Percentiles rank a stretch among this genome's conserved stretches.
Evolutionary conservation across 64 coral and sea anemone species (phyloP).

Genomic region (Cladopsammia gracilis): DNA sequence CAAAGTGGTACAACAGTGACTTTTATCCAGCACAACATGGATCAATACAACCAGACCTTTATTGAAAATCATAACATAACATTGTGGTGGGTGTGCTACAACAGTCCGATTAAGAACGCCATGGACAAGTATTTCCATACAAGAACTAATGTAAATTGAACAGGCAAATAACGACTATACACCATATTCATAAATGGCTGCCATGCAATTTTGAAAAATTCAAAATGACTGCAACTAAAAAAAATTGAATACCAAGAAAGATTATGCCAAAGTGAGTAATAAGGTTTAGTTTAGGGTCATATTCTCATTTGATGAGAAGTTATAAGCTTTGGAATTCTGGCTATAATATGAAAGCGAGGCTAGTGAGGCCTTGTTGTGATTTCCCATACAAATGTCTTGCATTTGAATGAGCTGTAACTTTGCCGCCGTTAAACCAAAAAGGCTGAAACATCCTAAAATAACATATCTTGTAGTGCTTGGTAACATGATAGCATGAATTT

Average conservation of each 20-base stretch:
- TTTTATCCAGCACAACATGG: no score
- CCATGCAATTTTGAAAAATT: not conserved
- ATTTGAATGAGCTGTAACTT: conserved; percentile 3
- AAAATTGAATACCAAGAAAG: not conserved
- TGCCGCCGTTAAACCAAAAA: not conserved
- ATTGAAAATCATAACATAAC: conserved; percentile 17
- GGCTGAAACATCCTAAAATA: not conserved
- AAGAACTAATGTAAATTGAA: no score
- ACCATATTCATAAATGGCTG: not conserved
- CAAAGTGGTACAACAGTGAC: no score
- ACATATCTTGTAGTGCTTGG: not conserved
- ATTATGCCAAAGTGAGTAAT: not conserved
- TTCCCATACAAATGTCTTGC: not conserved
- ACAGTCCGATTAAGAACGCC: not conserved
- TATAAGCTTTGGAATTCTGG: not conserved
- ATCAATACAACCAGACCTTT: not conserved
- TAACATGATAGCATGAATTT: not conserved
- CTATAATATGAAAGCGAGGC: not conserved
- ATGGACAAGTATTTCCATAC: not conserved
- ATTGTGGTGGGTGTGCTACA: not conserved
- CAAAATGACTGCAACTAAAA: not conserved
- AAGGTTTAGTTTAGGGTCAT: not conserved
- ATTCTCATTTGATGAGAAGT: not conserved
- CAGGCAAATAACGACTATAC: no score
- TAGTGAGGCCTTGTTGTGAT: not conserved